Evolutionary conservation across 2,888 invertebrate genomes (phyloP).

Genomic region (Plebejus melissa): DNA sequence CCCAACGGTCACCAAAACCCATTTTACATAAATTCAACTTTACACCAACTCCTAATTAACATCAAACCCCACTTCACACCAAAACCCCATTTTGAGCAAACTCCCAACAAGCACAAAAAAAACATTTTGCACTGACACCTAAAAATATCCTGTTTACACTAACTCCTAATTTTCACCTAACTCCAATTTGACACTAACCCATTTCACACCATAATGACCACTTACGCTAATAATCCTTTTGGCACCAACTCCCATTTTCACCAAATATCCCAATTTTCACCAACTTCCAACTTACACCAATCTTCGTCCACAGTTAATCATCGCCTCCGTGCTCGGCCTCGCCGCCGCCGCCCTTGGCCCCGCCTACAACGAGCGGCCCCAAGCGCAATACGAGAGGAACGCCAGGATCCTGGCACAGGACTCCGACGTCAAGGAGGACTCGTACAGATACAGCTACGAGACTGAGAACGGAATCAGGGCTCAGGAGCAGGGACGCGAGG

Average conservation of each 20-base stretch:
- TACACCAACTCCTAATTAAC: neutral
- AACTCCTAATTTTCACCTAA: neutral
- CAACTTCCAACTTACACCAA: neutral
- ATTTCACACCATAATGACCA: neutral
- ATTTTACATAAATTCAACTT: neutral
- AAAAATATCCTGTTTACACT: too few relatives aligned
- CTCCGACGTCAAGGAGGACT: constrained; percentile 67
- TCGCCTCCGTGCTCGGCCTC: constrained; percentile 60
- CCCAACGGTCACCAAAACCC: neutral
- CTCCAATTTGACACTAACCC: neutral
- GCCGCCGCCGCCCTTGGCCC: constrained; percentile 54
- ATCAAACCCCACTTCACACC: neutral
- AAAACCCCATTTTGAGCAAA: too few relatives aligned
- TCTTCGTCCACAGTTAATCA: constrained; percentile 50
- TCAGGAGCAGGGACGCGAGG: constrained; percentile 70
- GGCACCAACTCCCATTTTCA: neutral
- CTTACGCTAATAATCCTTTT: neutral
- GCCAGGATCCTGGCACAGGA: constrained; percentile 65
- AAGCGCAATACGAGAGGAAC: constrained; percentile 59
- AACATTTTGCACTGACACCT: too few relatives aligned
- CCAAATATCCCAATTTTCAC: neutral
- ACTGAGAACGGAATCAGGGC: constrained; percentile 73
- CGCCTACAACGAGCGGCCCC: constrained; percentile 59
- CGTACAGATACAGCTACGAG: constrained; percentile 69
- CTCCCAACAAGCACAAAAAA: too few relatives aligned